Evolutionary conservation across 2,797 vertebrate genomes (phyloP).

Genomic region (Novumbra hubbsi): DNA sequence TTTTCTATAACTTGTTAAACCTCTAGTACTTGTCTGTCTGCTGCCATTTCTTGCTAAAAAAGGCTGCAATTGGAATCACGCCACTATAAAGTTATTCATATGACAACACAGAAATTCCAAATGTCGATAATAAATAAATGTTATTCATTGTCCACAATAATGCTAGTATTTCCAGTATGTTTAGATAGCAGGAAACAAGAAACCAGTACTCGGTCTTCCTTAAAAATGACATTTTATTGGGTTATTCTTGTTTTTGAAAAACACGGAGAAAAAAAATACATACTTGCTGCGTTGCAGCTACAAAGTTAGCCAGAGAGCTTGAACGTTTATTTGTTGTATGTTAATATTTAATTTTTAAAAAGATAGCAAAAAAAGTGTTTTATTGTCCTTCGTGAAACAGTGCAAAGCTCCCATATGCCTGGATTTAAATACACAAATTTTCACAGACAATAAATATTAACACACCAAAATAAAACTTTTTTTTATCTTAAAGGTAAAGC

Average conservation of each 20-base stretch:
- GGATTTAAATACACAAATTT: slow-evolving; percentile 71
- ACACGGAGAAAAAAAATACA: slow-evolving; percentile 66
- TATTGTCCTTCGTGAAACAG: slow-evolving; percentile 62
- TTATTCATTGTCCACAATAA: neutral
- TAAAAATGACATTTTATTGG: slow-evolving; percentile 67
- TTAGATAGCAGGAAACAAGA: slow-evolving; percentile 10
- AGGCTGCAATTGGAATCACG: neutral
- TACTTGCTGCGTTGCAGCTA: slow-evolving; percentile 72
- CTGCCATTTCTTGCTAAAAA: neutral
- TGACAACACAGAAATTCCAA: neutral
- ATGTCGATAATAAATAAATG: neutral
- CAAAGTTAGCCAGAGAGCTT: slow-evolving; percentile 60
- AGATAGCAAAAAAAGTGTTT: slow-evolving; percentile 41
- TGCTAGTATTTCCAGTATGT: neutral
- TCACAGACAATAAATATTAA: slow-evolving; percentile 76
- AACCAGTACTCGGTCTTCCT: slow-evolving; percentile 40
- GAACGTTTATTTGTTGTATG: slow-evolving; percentile 32
- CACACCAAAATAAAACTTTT: slow-evolving; percentile 57
- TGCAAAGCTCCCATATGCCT: slow-evolving; percentile 65
- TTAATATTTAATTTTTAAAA: slow-evolving; percentile 52
- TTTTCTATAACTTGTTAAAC: too few species aligned
- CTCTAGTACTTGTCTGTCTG: too few species aligned
- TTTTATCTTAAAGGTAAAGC: slow-evolving; percentile 59
- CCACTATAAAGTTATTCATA: neutral
- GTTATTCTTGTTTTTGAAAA: slow-evolving; percentile 64